phyloP scores from a whole-genome alignment of 2,888 invertebrate species.

The Serrognathus titanus region DNA sequence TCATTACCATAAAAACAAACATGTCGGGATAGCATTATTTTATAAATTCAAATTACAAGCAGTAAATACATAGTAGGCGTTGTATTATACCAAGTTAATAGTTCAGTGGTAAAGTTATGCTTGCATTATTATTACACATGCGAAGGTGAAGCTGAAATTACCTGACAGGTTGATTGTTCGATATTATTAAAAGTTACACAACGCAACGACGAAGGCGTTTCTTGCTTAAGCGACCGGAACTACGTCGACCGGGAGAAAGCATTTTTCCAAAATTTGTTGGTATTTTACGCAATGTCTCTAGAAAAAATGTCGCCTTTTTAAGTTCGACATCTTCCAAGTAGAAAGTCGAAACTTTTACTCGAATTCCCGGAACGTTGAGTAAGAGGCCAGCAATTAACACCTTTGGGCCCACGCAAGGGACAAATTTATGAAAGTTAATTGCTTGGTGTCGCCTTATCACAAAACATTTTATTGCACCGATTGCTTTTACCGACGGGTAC shows the following conservation, averaged over 20 bases:
- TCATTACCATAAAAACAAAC: background rate
- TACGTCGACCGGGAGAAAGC: no score
- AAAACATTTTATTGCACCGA: background rate
- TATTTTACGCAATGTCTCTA: no score
- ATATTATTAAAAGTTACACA: no score
- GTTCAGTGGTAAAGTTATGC: background rate
- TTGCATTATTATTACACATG: background rate
- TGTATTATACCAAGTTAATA: background rate
- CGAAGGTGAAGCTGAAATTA: background rate
- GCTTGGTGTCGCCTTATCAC: background rate
- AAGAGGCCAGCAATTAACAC: slow-evolving; percentile 18
- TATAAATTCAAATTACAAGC: background rate
- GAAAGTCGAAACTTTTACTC: no score
- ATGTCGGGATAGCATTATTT: background rate
- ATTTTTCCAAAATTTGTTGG: no score
- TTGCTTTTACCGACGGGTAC: background rate
- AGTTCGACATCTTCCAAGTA: no score
- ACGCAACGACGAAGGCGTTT: no score
- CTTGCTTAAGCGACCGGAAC: no score
- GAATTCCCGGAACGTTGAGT: slow-evolving; percentile 4
- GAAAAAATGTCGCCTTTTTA: no score
- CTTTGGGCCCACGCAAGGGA: slow-evolving; percentile 10
- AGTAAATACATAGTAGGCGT: background rate
- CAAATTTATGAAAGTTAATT: background rate
- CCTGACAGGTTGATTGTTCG: background rate